phyloP scores from a whole-genome alignment of 2,888 invertebrate genomes.

The Cephonodes hylas region DNA sequence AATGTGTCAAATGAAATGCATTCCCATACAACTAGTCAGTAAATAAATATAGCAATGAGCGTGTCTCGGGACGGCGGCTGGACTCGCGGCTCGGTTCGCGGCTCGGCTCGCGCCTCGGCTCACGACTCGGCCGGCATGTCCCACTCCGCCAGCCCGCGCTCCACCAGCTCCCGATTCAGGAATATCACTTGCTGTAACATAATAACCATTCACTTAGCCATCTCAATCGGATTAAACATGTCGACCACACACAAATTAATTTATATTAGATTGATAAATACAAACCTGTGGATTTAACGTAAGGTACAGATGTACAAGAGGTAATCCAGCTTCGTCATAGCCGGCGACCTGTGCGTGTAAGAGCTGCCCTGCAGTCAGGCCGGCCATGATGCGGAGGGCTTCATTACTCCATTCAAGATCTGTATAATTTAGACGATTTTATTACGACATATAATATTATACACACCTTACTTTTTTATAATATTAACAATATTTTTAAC shows the following conservation, averaged over 20 bases:
- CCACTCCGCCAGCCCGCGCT: constrained; percentile 91
- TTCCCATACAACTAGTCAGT: constrained; percentile 63
- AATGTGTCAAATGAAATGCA: constrained; percentile 64
- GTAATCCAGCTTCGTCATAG: constrained; percentile 89
- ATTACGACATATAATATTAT: no score
- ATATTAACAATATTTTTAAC: no score
- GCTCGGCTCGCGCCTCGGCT: constrained; percentile 58
- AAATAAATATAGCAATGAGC: constrained; percentile 35
- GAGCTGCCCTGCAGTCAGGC: constrained; percentile 90
- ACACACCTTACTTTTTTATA: no score
- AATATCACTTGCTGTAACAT: constrained; percentile 86
- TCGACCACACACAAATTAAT: neutral
- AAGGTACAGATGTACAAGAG: constrained; percentile 91
- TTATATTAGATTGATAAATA: neutral
- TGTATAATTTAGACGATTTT: no score
- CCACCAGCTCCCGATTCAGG: constrained; percentile 92
- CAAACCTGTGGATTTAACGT: constrained; percentile 86
- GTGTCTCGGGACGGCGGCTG: constrained; percentile 24
- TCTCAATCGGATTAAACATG: neutral
- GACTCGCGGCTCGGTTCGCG: constrained; percentile 56
- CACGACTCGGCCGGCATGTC: constrained; percentile 75
- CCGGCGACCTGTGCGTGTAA: constrained; percentile 94
- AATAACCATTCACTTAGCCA: neutral
- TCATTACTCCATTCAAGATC: constrained; percentile 87
- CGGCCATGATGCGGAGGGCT: constrained; percentile 88